phyloP scores from a whole-genome alignment of 1,140 invertebrate genomes.

The Drosophila watanabei region DNA sequence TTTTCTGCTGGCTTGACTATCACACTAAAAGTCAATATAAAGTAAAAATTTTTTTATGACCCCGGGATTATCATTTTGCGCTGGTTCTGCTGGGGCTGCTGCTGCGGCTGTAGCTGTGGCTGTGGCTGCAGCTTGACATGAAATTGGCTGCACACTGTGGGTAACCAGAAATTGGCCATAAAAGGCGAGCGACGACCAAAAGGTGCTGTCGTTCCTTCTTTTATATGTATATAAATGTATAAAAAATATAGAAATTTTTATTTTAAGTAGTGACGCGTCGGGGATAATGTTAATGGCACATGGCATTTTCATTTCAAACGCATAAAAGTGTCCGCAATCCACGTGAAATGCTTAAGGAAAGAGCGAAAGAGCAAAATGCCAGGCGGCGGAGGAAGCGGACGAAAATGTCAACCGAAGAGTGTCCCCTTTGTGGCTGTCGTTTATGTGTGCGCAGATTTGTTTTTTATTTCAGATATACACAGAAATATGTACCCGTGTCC shows the following conservation, averaged over 20 bases:
- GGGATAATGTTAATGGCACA: constrained; percentile 84
- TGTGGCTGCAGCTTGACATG: constrained; percentile 76
- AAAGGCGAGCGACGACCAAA: constrained; percentile 77
- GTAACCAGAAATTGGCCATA: constrained; percentile 84
- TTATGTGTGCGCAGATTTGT: constrained; percentile 71
- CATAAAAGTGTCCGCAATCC: constrained; percentile 73
- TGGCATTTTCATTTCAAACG: constrained; percentile 83
- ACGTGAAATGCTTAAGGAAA: constrained; percentile 60
- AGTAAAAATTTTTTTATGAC: constrained; percentile 83
- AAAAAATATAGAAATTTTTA: constrained; percentile 84
- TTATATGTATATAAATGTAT: constrained; percentile 50
- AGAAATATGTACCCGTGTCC: constrained; percentile 16
- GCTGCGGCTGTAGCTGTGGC: constrained; percentile 18
- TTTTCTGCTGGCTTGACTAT: constrained; percentile 71
- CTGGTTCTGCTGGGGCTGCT: constrained; percentile 6
- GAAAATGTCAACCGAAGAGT: constrained; percentile 46
- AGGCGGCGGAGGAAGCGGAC: constrained; percentile 6
- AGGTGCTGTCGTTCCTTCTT: constrained; percentile 58
- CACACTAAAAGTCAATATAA: constrained; percentile 84
- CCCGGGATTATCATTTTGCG: constrained; percentile 79
- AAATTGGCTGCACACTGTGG: constrained; percentile 82
- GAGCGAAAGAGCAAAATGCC: background rate
- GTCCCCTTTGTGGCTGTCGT: constrained; percentile 65
- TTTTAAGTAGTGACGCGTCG: constrained; percentile 84
- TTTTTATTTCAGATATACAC: constrained; percentile 48